Base-by-base conservation (phyloP, 2,888 invertebrate species). In the Rhaphigaster nebulosa region DNA sequence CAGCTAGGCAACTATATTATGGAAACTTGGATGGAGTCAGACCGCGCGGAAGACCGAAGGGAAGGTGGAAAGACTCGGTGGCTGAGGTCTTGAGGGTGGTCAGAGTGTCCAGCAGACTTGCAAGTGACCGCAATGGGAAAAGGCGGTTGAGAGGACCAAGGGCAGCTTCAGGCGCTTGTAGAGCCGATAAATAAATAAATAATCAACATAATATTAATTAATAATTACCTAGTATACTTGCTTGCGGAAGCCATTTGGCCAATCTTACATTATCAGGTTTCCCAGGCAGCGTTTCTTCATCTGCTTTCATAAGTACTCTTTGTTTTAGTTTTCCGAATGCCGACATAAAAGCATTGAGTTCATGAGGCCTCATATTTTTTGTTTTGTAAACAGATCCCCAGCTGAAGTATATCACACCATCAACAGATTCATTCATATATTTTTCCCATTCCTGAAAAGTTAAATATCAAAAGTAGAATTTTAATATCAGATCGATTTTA, bases 291-390 rank as follows among this genome's bases (percentile, higher is more conserved):
- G 93, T 93, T n/a, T 95, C 94, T 0, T 95, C 95, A 92, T 96
- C 96, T 95, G 95, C 96, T 94, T 96, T 96, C 96, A 96, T 96
- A 26, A 96, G 92, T 0, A 96, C 95, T 8, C 94, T 95, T 92
- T 96, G 95, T 92, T 96, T 95, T 0, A 96, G 92, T 91, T 94
- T 94, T 1, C 94, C 94, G 87, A 96, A 95, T 5, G 95, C 95
- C 90, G 95, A 95, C 26, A 95, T 93, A 60, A 96, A 94, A 0
- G 94, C 94, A 41, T 94, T 93, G 50, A 94, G 93, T 91, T 94
- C 95, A 4, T 95, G 94, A 0, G 93, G 92, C 0, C 95, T 94
- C 91, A 96, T 93, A 92, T 95, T 94, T 23, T 94, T 93, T 91
- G 95, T 95, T 90, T 94, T 94, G 0, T 95, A 94, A 92, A 95